Conservation (phyloP, 2,113 vertebrate species). For the Mobula birostris region DNA sequence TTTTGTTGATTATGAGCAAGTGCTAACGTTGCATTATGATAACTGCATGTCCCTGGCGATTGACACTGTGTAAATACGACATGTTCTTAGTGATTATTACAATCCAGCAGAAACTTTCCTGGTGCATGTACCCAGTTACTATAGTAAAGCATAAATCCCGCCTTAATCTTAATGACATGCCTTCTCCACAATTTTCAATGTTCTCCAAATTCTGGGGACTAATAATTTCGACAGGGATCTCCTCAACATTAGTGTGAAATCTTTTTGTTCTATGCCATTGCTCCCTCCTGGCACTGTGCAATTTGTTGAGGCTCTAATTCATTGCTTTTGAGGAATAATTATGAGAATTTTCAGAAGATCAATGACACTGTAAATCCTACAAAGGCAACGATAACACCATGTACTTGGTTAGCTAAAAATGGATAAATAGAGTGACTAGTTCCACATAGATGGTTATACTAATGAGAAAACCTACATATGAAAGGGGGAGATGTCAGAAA, state of each 20-base stretch:
- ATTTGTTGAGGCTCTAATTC: neutral
- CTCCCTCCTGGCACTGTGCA: neutral
- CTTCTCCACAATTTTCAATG: neutral
- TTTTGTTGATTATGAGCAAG: too few species aligned
- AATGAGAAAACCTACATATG: neutral
- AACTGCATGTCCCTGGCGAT: too few species aligned
- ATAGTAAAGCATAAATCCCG: neutral
- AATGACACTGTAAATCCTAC: neutral
- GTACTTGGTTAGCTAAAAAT: neutral
- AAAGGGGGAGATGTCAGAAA: neutral
- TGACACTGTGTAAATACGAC: too few species aligned
- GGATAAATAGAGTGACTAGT: neutral
- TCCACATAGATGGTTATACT: neutral
- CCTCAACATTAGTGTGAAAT: neutral
- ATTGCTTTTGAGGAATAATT: neutral
- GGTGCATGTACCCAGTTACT: neutral
- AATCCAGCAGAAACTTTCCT: neutral
- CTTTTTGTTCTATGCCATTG: neutral
- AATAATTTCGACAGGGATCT: neutral
- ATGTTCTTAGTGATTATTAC: too few species aligned
- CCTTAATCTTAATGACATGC: neutral
- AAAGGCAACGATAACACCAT: neutral
- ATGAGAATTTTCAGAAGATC: neutral
- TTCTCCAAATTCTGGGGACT: neutral
- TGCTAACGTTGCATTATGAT: too few species aligned